These are phyloP conservation scores for Lanius ludovicianus DNA, from an alignment of 2,113 vertebrate species.

Conservation along the genomic window DNA sequence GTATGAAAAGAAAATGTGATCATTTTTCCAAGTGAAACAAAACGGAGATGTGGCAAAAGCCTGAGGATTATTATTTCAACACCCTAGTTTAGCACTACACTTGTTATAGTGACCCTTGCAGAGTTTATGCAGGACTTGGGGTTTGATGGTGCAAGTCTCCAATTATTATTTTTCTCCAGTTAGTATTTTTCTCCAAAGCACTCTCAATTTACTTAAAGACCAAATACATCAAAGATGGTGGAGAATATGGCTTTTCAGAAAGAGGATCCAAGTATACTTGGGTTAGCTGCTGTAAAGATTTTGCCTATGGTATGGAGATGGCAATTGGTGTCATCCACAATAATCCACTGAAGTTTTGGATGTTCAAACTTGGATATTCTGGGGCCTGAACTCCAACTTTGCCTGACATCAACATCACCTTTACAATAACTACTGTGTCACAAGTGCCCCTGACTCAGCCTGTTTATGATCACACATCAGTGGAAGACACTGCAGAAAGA, in stretches of 20 bases:
- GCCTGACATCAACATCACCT: neutral
- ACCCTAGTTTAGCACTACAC: neutral
- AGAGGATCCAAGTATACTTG: neutral
- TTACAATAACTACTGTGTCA: fast-evolving
- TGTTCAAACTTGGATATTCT: neutral
- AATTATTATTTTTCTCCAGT: neutral
- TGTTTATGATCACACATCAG: neutral
- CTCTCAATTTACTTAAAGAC: neutral
- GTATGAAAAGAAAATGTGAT: neutral
- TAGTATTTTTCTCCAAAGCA: neutral
- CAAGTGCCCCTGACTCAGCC: neutral
- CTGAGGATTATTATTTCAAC: neutral
- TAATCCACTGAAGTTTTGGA: neutral
- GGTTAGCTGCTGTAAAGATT: neutral
- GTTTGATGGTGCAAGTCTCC: neutral
- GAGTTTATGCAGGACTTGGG: neutral
- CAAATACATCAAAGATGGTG: neutral
- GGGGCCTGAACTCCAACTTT: neutral
- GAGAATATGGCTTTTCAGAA: neutral
- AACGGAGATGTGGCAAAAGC: neutral
- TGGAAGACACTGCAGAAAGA: neutral
- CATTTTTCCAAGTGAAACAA: neutral
- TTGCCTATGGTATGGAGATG: neutral
- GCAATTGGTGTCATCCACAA: neutral
- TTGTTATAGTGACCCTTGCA: neutral